phyloP scores from a whole-genome alignment of 2,113 vertebrate genomes.

The Phodopus roborovskii region DNA sequence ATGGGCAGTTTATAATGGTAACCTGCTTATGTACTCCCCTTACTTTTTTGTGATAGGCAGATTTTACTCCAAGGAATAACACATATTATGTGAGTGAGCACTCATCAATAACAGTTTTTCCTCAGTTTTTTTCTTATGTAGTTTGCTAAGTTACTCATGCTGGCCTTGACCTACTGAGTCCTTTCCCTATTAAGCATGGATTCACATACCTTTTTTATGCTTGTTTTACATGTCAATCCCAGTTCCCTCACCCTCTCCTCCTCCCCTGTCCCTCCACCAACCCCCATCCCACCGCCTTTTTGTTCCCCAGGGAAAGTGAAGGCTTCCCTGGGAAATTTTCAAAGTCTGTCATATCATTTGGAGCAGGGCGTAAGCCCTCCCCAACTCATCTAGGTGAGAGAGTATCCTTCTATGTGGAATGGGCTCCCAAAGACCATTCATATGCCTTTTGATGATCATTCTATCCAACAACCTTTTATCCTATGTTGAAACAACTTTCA shows the following conservation, averaged over 20 bases:
- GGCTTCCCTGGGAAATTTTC: no score
- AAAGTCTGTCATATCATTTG: no score
- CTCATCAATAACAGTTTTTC: neutral
- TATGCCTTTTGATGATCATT: neutral
- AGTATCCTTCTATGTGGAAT: no score
- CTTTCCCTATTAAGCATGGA: neutral
- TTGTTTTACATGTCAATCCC: no score
- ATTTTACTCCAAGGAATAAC: neutral
- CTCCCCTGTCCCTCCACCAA: no score
- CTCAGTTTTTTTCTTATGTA: neutral
- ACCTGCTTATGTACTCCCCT: neutral
- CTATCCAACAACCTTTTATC: neutral
- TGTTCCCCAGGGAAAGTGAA: no score
- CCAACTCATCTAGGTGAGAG: no score
- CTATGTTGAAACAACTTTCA: neutral
- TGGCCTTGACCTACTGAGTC: neutral
- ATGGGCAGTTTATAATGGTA: neutral
- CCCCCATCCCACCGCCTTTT: no score
- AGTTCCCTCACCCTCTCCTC: no score
- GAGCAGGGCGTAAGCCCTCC: no score
- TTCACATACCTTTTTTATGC: no score
- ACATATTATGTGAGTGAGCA: neutral
- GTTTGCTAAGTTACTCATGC: neutral
- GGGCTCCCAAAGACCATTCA: no score
- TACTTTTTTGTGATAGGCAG: neutral